Evolutionary conservation across 2,888 invertebrate species (phyloP).

Genomic region (Carabus problematicus): DNA sequence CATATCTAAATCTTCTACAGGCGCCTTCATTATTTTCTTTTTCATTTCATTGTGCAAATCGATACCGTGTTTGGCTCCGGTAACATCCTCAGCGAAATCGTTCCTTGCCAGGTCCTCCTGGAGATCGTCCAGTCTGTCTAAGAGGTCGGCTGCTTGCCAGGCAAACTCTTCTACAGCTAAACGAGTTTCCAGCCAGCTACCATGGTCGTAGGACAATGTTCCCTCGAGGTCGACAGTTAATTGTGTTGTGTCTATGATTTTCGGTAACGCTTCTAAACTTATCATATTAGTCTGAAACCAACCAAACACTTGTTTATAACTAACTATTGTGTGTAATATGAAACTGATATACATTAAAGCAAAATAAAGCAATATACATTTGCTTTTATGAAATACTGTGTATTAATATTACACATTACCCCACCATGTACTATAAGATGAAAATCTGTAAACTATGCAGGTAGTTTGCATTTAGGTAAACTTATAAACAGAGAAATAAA

Average conservation of each 20-base stretch:
- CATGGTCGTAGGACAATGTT: constrained; percentile 91
- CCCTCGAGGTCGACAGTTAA: constrained; percentile 94
- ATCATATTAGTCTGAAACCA: constrained; percentile 89
- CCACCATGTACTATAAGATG: too few relatives aligned
- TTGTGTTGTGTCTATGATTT: constrained; percentile 92
- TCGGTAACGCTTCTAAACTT: constrained; percentile 91
- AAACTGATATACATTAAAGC: too few relatives aligned
- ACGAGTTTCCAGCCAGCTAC: constrained; percentile 96
- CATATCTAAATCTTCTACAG: constrained; percentile 91
- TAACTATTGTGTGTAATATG: too few relatives aligned
- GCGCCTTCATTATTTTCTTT: constrained; percentile 90
- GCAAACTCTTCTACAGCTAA: constrained; percentile 94
- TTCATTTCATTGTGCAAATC: constrained; percentile 94
- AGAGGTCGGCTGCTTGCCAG: constrained; percentile 93
- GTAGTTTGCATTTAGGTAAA: too few relatives aligned
- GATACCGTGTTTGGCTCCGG: constrained; percentile 88
- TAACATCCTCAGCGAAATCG: constrained; percentile 94
- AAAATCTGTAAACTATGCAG: too few relatives aligned
- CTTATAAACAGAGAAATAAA: too few relatives aligned
- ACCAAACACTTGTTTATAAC: constrained; percentile 45
- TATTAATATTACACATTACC: too few relatives aligned
- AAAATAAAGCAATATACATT: too few relatives aligned
- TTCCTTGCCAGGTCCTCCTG: constrained; percentile 92
- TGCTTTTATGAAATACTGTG: too few relatives aligned
- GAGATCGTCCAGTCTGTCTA: constrained; percentile 90